Conservation (phyloP, 2,888 invertebrate species). For the Dugesia japonica region DNA sequence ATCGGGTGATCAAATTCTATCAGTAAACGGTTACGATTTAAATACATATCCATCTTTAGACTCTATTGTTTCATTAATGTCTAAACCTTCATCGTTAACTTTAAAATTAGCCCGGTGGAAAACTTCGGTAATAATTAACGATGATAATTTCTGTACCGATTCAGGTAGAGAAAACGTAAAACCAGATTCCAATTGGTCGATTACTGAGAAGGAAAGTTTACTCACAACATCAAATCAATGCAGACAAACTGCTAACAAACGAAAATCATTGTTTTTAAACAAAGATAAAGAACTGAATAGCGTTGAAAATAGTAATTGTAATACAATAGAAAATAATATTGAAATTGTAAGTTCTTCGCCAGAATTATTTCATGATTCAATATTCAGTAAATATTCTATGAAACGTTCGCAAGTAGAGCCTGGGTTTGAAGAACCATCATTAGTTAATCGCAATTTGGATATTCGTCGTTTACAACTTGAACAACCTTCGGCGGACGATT, state of each 20-base stretch:
- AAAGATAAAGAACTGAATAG: neutral
- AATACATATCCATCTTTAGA: neutral
- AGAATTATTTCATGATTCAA: neutral
- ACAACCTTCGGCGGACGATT: constrained; percentile 36
- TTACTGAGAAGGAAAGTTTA: neutral
- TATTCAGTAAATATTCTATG: neutral
- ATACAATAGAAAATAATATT: neutral
- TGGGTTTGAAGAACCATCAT: neutral
- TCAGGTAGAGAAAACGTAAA: constrained; percentile 5
- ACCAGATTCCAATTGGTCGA: neutral
- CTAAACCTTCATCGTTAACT: neutral
- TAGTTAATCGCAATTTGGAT: constrained; percentile 27
- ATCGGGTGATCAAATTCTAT: neutral
- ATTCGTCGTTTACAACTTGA: constrained; percentile 31
- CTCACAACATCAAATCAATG: neutral
- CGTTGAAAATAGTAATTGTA: neutral
- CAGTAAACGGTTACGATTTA: neutral
- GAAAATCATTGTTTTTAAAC: neutral
- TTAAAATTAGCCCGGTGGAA: constrained; percentile 6
- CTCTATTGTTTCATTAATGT: neutral
- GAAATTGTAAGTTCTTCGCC: neutral
- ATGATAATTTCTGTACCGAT: neutral
- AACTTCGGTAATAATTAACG: neutral
- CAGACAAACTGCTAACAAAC: neutral
- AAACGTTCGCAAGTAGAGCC: neutral